These are phyloP conservation scores for Prionailurus viverrinus DNA, from an alignment of 2,113 vertebrate species.

Conservation along the genomic window DNA sequence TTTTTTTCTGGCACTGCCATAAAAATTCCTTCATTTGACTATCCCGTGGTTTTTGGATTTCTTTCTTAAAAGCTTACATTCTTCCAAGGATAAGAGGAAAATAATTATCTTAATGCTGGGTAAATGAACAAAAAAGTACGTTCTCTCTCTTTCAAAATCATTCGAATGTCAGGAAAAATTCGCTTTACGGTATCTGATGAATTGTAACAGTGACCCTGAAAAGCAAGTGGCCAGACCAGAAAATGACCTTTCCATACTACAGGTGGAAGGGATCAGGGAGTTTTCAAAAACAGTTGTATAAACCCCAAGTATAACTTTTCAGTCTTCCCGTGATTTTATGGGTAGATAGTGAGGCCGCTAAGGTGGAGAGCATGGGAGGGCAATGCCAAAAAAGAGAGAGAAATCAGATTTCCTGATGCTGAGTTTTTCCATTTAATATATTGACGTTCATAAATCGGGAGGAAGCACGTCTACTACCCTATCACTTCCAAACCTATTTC, in stretches of 20 bases:
- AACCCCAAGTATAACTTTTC: not conserved
- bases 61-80: conserved; percentile 75
- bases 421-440: not conserved
- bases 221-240: not conserved
- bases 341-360: not conserved
- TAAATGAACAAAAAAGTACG: conserved; percentile 47
- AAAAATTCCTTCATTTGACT: conserved; percentile 74
- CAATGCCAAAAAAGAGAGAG: not conserved
- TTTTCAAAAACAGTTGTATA: not conserved
- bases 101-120: conserved; percentile 61
- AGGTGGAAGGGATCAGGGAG: not conserved
- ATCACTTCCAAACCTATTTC: not conserved
- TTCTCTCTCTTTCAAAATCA: conserved; percentile 40
- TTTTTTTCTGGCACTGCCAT: conserved; percentile 72
- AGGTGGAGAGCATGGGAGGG: not conserved
- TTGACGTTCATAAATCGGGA: not conserved
- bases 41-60: conserved; percentile 78
- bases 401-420: not conserved
- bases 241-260: conserved; percentile 18
- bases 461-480: not conserved
- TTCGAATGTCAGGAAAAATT: not conserved
- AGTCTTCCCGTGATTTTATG: not conserved
- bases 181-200: not conserved
- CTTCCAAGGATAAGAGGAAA: conserved; percentile 69
- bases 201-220: not conserved